A percentile compares a stretch with the other conserved stretches of the same genome.
Evolutionary conservation across 2,888 invertebrate genomes (phyloP).

Genomic region (Steinernema carpocapsae): DNA sequence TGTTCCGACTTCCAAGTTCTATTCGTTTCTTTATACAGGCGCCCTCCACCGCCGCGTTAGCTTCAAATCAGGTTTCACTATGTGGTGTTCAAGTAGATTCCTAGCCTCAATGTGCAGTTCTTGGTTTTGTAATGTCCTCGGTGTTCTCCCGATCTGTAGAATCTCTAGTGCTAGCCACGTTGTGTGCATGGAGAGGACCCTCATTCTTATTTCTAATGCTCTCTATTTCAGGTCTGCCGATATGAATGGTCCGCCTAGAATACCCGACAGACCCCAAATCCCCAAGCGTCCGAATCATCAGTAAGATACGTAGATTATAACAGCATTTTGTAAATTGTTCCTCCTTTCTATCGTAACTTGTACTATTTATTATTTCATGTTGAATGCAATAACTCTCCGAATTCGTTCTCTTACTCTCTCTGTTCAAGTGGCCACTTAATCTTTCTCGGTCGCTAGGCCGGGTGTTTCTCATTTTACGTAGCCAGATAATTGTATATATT

Average conservation of each 20-base stretch:
- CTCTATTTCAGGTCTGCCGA: slow-evolving; percentile 36
- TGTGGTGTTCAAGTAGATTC: slow-evolving; percentile 6
- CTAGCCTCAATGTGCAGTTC: not conserved
- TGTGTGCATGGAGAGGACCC: slow-evolving; percentile 1
- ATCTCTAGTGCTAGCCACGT: not conserved
- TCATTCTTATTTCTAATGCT: too few relatives aligned
- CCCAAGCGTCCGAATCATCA: slow-evolving; percentile 41
- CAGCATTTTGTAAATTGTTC: slow-evolving; percentile 25
- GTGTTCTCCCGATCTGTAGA: not conserved
- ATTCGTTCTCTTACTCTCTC: slow-evolving; percentile 4
- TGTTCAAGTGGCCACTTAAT: not conserved
- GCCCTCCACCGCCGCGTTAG: slow-evolving; percentile 24
- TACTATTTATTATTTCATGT: slow-evolving; percentile 1
- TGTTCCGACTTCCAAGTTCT: slow-evolving; percentile 2
- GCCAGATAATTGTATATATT: slow-evolving; percentile 18
- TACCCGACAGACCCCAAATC: slow-evolving; percentile 45
- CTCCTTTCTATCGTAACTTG: not conserved
- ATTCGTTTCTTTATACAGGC: slow-evolving; percentile 33
- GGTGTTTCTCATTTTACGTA: not conserved
- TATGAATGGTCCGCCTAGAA: slow-evolving; percentile 37
- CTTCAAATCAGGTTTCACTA: slow-evolving; percentile 14
- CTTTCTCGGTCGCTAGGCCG: too few relatives aligned
- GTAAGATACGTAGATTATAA: not conserved
- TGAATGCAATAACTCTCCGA: slow-evolving; percentile 20
- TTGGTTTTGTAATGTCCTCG: not conserved